Evolutionary conservation across 2,888 invertebrate species (phyloP), one percentile per base, ranked within the genome.

Genomic region (Sphinx pinastri): DNA sequence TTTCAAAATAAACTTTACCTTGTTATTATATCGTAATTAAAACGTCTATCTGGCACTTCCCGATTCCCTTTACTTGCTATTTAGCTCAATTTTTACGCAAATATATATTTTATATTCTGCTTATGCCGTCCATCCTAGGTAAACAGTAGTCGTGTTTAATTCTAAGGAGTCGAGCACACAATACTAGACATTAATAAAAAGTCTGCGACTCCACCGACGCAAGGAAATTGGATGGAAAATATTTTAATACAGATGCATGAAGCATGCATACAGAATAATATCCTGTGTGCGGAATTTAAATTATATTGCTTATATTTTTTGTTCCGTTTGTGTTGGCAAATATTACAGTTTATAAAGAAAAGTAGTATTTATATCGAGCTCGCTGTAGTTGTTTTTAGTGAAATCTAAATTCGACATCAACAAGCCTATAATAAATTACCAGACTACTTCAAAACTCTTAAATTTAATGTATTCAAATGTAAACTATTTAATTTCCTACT

Each of bases 21-120:
- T 13, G 25, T 38, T 38, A 38, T 38, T 4, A 38, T 38, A 38
- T 38, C 38, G 38, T 38, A 38, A 38, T 38, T 38, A 38, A 38
- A 38, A 38, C 2, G 38, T 54, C 52, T 54, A 54, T 7, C 16
- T 8, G n/a, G n/a, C 54, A 16, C 54, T n/a, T n/a, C 16, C 54
- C 54, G 16, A 54, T 0, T 6, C 16, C 54, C 54, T 16, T 54
- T 54, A 4, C 0, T 12, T 31, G 10, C 14, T 6, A 2, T 38
- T 2, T 13, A 54, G 38, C 54, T 14, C 16, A 31, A 19, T 52
- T 67, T 67, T 52, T 52, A 45, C 25, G 31, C n/a, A 52, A 67
- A 52, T n/a, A 31, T 52, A 19, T 51, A 66, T 67, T 67, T 52
- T n/a, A 67, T 31, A 67, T 52, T 67, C 52, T 52, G 14, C 67